Evolutionary conservation across 2,888 invertebrate species (phyloP).

Genomic region (Cosmia trapezina): DNA sequence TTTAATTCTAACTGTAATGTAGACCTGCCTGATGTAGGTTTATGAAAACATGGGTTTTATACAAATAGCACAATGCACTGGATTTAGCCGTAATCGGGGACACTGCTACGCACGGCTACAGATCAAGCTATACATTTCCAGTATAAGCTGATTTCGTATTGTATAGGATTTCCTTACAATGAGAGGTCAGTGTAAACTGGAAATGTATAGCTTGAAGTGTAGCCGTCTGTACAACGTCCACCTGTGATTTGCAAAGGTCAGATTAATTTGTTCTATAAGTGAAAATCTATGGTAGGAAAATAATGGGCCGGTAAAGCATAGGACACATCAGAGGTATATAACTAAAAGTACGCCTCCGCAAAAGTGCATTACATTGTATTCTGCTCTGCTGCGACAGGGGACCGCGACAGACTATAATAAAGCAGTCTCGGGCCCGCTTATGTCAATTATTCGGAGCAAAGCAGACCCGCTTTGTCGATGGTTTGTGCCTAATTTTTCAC

Average conservation of each 20-base stretch:
- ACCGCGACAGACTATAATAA: constrained; percentile 43
- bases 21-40: too few species aligned
- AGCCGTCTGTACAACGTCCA: too few species aligned
- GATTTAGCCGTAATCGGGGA: too few species aligned
- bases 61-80: background rate
- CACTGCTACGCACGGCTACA: too few species aligned
- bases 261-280: background rate
- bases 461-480: constrained; percentile 29
- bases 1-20: too few species aligned
- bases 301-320: constrained; percentile 16
- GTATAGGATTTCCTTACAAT: too few species aligned
- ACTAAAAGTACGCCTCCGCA: constrained; percentile 35
- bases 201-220: too few species aligned
- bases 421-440: constrained; percentile 54
- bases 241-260: background rate
- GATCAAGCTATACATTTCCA: too few species aligned
- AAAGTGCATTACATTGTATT: constrained; percentile 55
- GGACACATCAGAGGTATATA: constrained; percentile 28
- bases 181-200: too few species aligned
- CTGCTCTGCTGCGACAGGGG: constrained; percentile 9
- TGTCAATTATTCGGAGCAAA: constrained; percentile 47
- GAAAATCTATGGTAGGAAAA: background rate
- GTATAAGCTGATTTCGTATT: too few species aligned
- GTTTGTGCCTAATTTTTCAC: constrained; percentile 42
- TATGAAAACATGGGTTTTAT: too few species aligned